Evolutionary conservation across 2,797 vertebrate species (phyloP), one percentile per base, ranked within the genome.

Genomic region (Amazona finschi): DNA sequence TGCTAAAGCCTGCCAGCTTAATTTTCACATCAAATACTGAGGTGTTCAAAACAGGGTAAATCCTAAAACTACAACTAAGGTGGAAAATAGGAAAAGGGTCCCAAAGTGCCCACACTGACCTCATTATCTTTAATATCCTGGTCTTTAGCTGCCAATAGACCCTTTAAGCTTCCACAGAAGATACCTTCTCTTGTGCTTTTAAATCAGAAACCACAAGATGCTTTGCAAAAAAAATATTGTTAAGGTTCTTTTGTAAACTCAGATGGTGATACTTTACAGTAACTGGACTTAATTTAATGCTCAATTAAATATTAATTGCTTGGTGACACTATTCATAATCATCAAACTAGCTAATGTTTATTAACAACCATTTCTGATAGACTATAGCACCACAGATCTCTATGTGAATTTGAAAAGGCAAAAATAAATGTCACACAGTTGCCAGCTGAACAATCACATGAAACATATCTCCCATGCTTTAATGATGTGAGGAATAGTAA

Each of bases 301-400:
- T 95, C 88, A 97, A 96, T 97, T 97, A 96, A 93, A 87, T 97
- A 92, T 77, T 81, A 96, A 95, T 95, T 96, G 87, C 72, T 97
- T 91, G 71, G 75, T 96, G 94, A 96, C 94, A 97, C 38, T 92
- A 85, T 74, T 95, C 79, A 90, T 96, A 94, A 94, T 90, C 85
- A 91, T 97, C 92, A 96, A 94, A 87, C 62, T 75, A 86, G 64
- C 57, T 95, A 80, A 95, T 65, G 85, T 73, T 90, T 95, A 91
- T 94, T 96, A 94, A 95, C 78, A 87, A 49, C 78, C 30, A 58
- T 96, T 95, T 96, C 79, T 95, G 83, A 94, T 85, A 52, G 53
- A 72, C 19, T 47, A 55, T 31, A 89, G 41, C 30, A 89, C 75
- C 70, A 90, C 44, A 41, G 38, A 84, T 85, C 46, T 87, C 70